These are phyloP conservation scores for Cairina moschata DNA, from an alignment of 2,113 vertebrate genomes.

Conservation along the genomic window DNA sequence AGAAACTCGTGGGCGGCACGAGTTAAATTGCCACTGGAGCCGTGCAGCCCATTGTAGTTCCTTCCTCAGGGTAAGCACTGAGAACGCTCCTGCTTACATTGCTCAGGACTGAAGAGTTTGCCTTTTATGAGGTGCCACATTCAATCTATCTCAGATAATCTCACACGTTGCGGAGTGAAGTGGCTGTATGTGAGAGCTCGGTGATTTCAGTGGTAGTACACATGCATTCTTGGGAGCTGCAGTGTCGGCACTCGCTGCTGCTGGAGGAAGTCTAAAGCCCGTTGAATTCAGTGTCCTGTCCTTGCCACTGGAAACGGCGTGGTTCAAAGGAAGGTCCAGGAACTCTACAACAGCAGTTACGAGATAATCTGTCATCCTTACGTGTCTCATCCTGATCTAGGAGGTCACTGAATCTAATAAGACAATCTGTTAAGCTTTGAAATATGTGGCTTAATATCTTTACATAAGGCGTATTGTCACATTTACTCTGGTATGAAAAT, in stretches of 20 bases:
- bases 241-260: neutral
- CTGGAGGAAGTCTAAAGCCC: neutral
- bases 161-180: neutral
- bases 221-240: neutral
- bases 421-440: neutral
- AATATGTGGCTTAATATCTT: neutral
- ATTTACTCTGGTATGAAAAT: neutral
- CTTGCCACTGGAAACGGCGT: rapidly evolving
- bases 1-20: neutral
- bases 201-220: neutral
- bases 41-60: neutral
- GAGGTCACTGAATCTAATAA: neutral
- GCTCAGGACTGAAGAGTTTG: neutral
- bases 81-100: neutral
- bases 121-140: neutral
- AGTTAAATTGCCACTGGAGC: neutral
- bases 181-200: neutral
- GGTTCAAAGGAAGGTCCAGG: neutral
- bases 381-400: neutral
- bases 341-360: neutral
- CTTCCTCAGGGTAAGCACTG: neutral
- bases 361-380: neutral
- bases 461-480: neutral
- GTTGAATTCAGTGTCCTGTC: neutral
- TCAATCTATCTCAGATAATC: neutral